Evolutionary conservation across 2,888 invertebrate genomes (phyloP).

Genomic region (Macrophya annulata): DNA sequence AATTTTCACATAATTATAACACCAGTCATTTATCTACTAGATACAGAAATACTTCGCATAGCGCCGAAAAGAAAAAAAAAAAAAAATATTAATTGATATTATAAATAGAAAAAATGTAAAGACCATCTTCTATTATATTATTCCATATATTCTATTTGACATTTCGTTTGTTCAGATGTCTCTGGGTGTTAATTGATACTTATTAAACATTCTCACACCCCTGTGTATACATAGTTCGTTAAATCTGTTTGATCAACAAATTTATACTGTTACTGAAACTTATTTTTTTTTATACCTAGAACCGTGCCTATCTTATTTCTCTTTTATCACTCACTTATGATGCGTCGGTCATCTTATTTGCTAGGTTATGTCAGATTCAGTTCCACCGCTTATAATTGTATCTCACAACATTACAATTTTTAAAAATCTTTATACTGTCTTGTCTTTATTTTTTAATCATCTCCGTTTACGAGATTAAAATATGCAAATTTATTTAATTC

Average conservation of each 20-base stretch:
- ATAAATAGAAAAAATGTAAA: background rate
- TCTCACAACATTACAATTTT: background rate
- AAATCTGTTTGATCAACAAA: constrained; percentile 18
- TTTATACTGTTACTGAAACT: constrained; percentile 7
- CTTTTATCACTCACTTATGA: background rate
- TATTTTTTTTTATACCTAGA: background rate
- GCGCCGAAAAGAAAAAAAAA: background rate
- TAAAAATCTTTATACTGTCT: background rate
- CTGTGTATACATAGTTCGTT: constrained; percentile 2
- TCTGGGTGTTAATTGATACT: constrained; percentile 34
- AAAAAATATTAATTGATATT: background rate
- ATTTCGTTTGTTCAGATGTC: constrained; percentile 41
- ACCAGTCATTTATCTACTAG: background rate
- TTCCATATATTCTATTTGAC: background rate
- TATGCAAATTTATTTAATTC: background rate
- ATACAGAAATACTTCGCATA: background rate
- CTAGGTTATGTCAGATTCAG: constrained; percentile 14
- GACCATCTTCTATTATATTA: background rate
- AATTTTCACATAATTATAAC: background rate
- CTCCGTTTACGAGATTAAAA: background rate
- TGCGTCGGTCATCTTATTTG: constrained; percentile 29
- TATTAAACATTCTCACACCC: constrained; percentile 3
- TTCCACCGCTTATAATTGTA: background rate
- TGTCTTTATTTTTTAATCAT: background rate
- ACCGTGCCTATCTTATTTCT: background rate